Base-by-base conservation (phyloP, 2,113 vertebrate species). In the Pteruthius melanotis region DNA sequence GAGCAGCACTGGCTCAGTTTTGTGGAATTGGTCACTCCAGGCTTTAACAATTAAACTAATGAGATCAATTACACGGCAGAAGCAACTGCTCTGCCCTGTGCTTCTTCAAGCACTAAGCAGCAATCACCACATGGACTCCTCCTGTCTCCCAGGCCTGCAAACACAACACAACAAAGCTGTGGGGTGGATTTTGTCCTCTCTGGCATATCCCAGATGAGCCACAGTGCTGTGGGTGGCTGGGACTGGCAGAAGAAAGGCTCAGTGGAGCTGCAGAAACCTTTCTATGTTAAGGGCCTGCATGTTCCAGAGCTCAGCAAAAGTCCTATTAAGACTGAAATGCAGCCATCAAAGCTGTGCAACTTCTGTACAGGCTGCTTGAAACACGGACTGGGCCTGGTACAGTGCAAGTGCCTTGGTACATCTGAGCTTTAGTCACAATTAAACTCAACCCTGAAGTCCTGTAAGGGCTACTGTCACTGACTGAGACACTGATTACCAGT, bases 401-500 rank as follows among this genome's bases (percentile, higher is more conserved):
- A 7, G 28, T 7, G 3, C 65, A 71, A 40, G 1, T 52, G 31
- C 49, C 37, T 28, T 4, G 6, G 44, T 47, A 47, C 37, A 14
- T 11, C 44, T 49, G 22, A 61, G 37, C 15, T 70, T 66, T 33
- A 5, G 21, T 8, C 40, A 33, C 8, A 66, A 57, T 31, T 35
- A 72, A 78, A 79, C 37, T 68, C 31, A 20, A 28, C 20, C 61
- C 53, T 42, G 27, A 30, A 15, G 24, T 15, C 35, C 59, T 28
- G n/a, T 24, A 28, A 44, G 64, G 18, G 61, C 13, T 50, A 1
- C 8, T 39, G 20, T 44, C 28, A 8, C 31, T 57, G 30, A 20
- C 0, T 2, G 5, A 64, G 65, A 47, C 15, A 4, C 0, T 14
- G n/a, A 33, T 15, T 10, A 37, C 44, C 39, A 59, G 56, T 6